These are phyloP conservation scores for Mythimna ferrago DNA, from an alignment of 2,888 invertebrate species.

Conservation along the genomic window DNA sequence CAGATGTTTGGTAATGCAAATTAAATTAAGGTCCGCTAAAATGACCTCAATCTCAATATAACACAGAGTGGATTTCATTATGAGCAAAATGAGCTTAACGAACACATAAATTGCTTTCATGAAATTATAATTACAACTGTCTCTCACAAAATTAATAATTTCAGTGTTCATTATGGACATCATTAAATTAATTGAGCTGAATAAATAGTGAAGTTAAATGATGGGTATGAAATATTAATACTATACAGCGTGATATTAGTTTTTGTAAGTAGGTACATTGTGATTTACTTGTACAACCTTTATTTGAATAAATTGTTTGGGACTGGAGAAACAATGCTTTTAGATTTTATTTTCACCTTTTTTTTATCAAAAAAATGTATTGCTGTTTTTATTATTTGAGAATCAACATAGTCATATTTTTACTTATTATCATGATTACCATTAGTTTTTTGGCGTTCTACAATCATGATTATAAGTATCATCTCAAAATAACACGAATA, in stretches of 20 bases:
- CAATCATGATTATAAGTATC: background rate
- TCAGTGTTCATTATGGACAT: slow-evolving; percentile 44
- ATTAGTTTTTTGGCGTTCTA: background rate
- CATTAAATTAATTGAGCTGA: slow-evolving; percentile 54
- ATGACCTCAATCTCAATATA: slow-evolving; percentile 3
- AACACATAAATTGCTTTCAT: slow-evolving; percentile 35
- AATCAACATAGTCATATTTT: background rate
- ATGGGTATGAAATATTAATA: slow-evolving; percentile 27
- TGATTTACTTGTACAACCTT: slow-evolving; percentile 28
- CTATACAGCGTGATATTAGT: slow-evolving; percentile 1
- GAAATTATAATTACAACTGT: slow-evolving; percentile 47
- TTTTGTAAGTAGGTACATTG: slow-evolving; percentile 10
- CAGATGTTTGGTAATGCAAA: background rate
- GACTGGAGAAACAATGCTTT: slow-evolving; percentile 1
- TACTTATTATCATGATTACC: background rate
- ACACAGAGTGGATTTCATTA: slow-evolving; percentile 28
- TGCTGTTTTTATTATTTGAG: background rate
- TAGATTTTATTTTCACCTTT: background rate
- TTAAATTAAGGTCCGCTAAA: slow-evolving; percentile 3
- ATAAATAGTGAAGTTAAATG: slow-evolving; percentile 33
- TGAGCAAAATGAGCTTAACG: slow-evolving; percentile 33
- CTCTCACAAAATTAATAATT: slow-evolving; percentile 49
- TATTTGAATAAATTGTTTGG: slow-evolving; percentile 24
- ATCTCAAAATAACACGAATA: background rate
- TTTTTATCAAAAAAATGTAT: background rate